Percentiles rank a stretch among this genome's conserved stretches.
These are phyloP conservation scores for Esox masquinongy DNA, from an alignment of 2,797 vertebrate species.

Conservation along the genomic window DNA sequence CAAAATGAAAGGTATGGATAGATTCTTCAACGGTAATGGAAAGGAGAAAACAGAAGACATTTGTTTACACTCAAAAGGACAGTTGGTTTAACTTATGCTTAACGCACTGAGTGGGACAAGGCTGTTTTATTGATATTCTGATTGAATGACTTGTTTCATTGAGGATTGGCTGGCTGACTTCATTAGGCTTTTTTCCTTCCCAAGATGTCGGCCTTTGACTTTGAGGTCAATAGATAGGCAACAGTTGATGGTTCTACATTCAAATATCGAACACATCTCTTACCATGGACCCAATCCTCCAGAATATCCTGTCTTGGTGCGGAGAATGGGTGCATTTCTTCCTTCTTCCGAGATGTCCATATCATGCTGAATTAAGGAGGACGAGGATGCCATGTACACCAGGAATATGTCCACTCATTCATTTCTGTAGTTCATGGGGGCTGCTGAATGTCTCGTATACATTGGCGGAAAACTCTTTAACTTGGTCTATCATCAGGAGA, in stretches of 20 bases:
- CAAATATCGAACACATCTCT: background rate
- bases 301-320: background rate
- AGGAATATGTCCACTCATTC: background rate
- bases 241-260: background rate
- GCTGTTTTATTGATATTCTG: background rate
- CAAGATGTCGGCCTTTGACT: background rate
- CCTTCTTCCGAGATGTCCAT: background rate
- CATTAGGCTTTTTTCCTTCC: background rate
- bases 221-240: background rate
- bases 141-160: background rate
- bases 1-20: background rate
- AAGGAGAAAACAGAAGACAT: background rate
- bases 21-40: background rate
- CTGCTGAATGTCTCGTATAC: constrained; percentile 96
- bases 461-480: constrained; percentile 95
- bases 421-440: constrained; percentile 81
- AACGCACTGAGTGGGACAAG: background rate
- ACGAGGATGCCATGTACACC: background rate
- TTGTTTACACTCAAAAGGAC: background rate
- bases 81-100: background rate
- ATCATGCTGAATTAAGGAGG: background rate
- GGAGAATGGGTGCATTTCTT: background rate
- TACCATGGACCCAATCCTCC: background rate
- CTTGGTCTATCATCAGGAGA: constrained; percentile 90
- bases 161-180: background rate